These are phyloP conservation scores for Gari tellinella DNA, from an alignment of 2,888 invertebrate genomes.

Conservation along the genomic window DNA sequence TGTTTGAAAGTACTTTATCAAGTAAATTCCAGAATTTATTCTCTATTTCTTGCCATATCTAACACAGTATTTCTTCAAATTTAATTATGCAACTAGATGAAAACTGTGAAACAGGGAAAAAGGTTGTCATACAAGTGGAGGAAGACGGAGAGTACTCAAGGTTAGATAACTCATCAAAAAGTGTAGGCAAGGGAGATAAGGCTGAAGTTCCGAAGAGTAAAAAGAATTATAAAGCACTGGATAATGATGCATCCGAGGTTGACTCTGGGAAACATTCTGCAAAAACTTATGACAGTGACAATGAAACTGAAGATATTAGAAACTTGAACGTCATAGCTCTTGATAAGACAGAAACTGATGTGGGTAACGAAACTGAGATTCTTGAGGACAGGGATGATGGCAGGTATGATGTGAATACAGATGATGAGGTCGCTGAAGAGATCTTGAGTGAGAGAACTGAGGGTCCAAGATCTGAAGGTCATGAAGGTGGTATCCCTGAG, in stretches of 20 bases:
- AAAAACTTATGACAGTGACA: conserved; percentile 14
- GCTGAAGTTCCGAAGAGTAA: conserved; percentile 30
- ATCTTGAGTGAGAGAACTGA: conserved; percentile 44
- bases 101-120: conserved; percentile 42
- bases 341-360: neutral
- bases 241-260: conserved; percentile 14
- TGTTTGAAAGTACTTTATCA: too few species aligned
- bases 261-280: conserved; percentile 10
- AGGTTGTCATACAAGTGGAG: conserved; percentile 62
- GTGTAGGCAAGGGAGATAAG: conserved; percentile 32
- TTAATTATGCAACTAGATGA: conserved; percentile 31
- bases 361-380: neutral
- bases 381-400: conserved; percentile 12
- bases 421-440: conserved; percentile 49
- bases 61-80: too few species aligned
- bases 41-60: too few species aligned
- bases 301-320: conserved; percentile 3
- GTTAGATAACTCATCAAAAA: conserved; percentile 38
- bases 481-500: too few species aligned
- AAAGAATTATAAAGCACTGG: conserved; percentile 14
- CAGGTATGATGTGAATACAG: conserved; percentile 15
- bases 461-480: neutral
- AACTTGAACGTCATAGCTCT: neutral
- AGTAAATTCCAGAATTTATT: too few species aligned
- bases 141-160: conserved; percentile 56